phyloP scores from a whole-genome alignment of 2,797 vertebrate species.

The Mormyrops boulengeri region DNA sequence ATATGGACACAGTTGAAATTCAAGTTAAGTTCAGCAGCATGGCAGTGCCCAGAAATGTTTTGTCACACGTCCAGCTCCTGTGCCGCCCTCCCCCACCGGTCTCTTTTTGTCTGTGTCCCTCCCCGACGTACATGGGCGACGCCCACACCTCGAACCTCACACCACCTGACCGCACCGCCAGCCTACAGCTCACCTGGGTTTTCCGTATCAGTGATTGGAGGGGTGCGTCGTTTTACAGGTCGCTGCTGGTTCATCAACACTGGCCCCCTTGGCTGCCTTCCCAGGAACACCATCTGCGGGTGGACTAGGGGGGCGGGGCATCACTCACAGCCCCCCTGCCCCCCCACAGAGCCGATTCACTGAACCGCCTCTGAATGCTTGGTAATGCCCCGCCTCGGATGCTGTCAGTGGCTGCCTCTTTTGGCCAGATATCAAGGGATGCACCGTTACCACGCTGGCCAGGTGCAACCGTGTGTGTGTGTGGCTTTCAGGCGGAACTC shows the following conservation, averaged over 20 bases:
- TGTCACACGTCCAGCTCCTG: neutral
- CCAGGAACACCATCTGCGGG: conserved; percentile 13
- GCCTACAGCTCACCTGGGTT: conserved; percentile 37
- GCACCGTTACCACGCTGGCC: neutral
- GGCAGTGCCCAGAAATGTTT: neutral
- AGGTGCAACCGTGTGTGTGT: neutral
- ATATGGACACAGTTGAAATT: neutral
- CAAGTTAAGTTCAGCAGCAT: neutral
- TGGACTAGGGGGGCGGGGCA: neutral
- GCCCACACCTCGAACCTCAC: neutral
- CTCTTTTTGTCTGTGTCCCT: neutral
- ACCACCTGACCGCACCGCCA: conserved; percentile 15
- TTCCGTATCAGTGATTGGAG: conserved; percentile 26
- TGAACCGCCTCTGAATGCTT: neutral
- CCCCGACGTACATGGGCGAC: neutral
- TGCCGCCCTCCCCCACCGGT: neutral
- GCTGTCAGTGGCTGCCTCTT: neutral
- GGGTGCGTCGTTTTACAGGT: conserved; percentile 10
- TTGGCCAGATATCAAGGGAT: conserved; percentile 3
- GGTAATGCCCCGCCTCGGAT: neutral
- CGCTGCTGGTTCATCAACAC: conserved; percentile 11
- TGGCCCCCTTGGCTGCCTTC: conserved; percentile 14
- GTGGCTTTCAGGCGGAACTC: neutral
- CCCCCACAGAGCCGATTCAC: neutral
- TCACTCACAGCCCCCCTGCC: neutral